Evolutionary conservation across 2,888 invertebrate species (phyloP).

Genomic region (Diarsia dahlii): DNA sequence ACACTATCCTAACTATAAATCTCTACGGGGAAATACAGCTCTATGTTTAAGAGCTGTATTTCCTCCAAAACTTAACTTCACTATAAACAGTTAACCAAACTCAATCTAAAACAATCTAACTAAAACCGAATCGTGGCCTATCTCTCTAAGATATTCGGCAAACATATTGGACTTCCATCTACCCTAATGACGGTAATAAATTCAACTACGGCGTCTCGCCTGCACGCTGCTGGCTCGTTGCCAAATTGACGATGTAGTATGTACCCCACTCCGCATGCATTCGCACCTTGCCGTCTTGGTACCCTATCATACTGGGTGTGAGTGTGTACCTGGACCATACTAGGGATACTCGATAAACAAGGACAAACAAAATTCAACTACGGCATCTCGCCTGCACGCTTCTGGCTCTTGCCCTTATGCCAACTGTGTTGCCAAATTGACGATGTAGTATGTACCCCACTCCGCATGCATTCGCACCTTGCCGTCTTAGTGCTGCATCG

Average conservation of each 20-base stretch:
- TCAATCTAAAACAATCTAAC: conserved; percentile 36
- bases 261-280: conserved; percentile 46
- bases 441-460: conserved; percentile 22
- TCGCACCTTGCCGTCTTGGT: conserved; percentile 38
- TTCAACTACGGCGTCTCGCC: conserved; percentile 55
- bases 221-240: conserved; percentile 49
- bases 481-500: conserved; percentile 1
- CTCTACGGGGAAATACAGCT: too few species aligned
- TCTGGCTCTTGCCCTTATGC: too few species aligned
- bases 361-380: conserved; percentile 49
- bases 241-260: conserved; percentile 53
- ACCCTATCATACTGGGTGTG: conserved; percentile 14
- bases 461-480: conserved; percentile 54
- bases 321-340: neutral
- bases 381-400: conserved; percentile 48
- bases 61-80: neutral
- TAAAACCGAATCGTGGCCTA: conserved; percentile 19
- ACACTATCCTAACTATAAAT: too few species aligned
- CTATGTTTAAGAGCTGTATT: neutral
- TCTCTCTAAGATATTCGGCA: conserved; percentile 45
- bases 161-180: conserved; percentile 36
- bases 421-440: conserved; percentile 61
- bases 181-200: conserved; percentile 55
- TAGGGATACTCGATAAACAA: too few species aligned
- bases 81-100: conserved; percentile 7